Evolutionary conservation across 2,113 vertebrate species (phyloP).

Genomic region (Reinhardtius hippoglossoides): DNA sequence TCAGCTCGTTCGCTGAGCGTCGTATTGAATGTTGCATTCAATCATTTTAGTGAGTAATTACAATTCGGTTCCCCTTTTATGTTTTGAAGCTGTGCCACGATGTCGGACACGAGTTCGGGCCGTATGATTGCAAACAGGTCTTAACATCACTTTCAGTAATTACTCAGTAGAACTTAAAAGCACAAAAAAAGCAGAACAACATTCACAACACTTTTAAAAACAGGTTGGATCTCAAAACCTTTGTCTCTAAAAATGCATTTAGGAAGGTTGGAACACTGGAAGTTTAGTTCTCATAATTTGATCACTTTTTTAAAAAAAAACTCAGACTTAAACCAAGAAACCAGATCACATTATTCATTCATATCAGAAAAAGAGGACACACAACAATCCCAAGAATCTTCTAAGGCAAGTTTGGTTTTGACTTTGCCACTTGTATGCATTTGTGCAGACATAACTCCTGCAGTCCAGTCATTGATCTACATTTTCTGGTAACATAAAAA

Average conservation of each 20-base stretch:
- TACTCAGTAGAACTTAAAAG: constrained; percentile 12
- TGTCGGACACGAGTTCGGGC: not conserved
- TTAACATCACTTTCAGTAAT: constrained; percentile 19
- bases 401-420: too few relatives aligned
- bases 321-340: not conserved
- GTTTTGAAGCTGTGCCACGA: too few relatives aligned
- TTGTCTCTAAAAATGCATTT: not conserved
- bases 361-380: too few relatives aligned
- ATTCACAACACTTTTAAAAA: not conserved
- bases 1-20: not conserved
- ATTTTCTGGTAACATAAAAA: not conserved
- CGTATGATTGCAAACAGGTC: constrained; percentile 29
- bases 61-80: not conserved
- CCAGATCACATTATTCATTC: too few relatives aligned
- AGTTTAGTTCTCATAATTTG: too few relatives aligned
- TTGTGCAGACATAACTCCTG: too few relatives aligned
- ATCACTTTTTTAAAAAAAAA: too few relatives aligned
- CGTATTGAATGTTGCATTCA: not conserved
- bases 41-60: not conserved
- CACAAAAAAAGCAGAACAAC: not conserved
- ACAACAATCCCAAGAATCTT: too few relatives aligned
- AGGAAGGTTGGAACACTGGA: not conserved
- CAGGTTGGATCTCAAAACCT: not conserved
- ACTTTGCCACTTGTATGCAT: not conserved
- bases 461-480: not conserved